These are phyloP conservation scores for Genyomyrus donnyi DNA, from an alignment of 2,113 vertebrate genomes.

Conservation along the genomic window DNA sequence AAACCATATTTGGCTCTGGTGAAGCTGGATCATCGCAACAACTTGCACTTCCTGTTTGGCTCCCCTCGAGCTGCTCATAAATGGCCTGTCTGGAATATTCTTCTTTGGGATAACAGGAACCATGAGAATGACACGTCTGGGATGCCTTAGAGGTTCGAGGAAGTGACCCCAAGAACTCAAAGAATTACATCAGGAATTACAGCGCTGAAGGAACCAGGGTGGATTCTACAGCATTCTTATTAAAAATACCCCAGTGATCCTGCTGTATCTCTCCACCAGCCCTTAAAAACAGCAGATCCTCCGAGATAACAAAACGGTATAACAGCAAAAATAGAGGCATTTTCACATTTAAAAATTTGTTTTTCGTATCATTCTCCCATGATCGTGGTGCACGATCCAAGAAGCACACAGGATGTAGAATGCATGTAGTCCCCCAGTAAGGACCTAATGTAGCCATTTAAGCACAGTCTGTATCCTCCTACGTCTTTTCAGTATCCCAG, in stretches of 20 bases:
- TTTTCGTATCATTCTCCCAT: background rate
- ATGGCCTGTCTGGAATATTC: background rate
- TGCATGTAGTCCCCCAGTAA: background rate
- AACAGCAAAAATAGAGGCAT: background rate
- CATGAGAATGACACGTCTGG: background rate
- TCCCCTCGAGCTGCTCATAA: background rate
- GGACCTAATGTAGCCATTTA: background rate
- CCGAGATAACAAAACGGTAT: background rate
- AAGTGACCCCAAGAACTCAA: background rate
- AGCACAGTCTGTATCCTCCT: background rate
- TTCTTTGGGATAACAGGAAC: background rate
- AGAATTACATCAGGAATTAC: background rate
- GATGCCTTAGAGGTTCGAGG: background rate
- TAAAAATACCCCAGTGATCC: background rate
- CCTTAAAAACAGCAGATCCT: background rate
- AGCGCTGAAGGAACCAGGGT: background rate
- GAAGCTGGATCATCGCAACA: background rate
- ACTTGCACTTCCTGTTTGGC: background rate
- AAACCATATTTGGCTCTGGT: background rate
- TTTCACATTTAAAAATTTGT: background rate
- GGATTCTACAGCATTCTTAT: background rate
- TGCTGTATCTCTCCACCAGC: background rate
- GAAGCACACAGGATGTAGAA: background rate
- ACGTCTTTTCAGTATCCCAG: background rate
- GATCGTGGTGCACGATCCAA: background rate